phyloP scores from a whole-genome alignment of 1,140 invertebrate genomes.

The Heliconius nattereri region DNA sequence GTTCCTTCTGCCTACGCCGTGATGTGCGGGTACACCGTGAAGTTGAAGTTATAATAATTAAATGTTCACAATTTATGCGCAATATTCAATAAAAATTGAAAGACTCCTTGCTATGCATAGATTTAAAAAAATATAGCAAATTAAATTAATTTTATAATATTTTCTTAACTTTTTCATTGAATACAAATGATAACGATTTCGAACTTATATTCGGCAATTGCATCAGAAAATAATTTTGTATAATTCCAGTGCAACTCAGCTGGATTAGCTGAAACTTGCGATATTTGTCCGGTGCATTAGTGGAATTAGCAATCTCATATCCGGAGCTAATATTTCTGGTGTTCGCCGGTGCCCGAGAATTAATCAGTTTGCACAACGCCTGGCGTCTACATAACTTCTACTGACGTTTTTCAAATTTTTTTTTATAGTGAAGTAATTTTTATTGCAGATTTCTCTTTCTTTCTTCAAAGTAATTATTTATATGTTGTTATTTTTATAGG shows the following conservation, averaged over 20 bases:
- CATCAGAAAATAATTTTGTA: constrained; percentile 43
- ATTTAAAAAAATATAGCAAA: neutral
- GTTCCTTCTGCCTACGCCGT: no score
- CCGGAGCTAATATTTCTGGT: constrained; percentile 75
- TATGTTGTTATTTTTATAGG: no score
- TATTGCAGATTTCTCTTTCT: neutral
- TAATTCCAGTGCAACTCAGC: constrained; percentile 48
- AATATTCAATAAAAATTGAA: no score
- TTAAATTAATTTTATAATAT: neutral
- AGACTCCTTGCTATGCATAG: neutral
- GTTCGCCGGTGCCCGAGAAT: constrained; percentile 64
- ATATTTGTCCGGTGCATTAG: constrained; percentile 78
- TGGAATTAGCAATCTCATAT: constrained; percentile 78
- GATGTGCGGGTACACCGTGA: neutral
- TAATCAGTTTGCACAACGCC: constrained; percentile 67
- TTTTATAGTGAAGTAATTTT: neutral
- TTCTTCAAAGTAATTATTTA: no score
- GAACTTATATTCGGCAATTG: constrained; percentile 27
- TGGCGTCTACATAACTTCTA: constrained; percentile 54
- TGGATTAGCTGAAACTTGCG: constrained; percentile 56
- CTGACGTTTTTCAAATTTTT: constrained; percentile 18
- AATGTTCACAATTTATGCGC: no score
- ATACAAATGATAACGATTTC: neutral
- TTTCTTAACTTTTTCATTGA: neutral
- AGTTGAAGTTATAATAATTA: no score